These are phyloP conservation scores for Megathymus violae DNA, from an alignment of 1,140 invertebrate genomes.

Conservation along the genomic window DNA sequence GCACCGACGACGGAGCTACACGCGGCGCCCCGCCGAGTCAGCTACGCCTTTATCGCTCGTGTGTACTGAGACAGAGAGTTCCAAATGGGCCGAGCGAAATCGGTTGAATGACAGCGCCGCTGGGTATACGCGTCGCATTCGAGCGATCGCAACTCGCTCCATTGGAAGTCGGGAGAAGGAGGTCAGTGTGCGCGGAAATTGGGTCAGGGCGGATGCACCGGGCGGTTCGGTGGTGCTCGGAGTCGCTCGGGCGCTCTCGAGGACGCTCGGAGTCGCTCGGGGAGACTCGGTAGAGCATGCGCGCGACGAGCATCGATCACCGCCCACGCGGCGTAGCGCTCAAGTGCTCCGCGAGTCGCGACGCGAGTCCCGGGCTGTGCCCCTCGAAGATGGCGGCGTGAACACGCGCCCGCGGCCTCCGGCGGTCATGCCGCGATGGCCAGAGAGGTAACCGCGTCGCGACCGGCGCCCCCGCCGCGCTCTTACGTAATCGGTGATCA, in stretches of 20 bases:
- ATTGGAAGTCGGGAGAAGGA: conserved; percentile 58
- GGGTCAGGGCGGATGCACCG: conserved; percentile 72
- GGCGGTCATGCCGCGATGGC: conserved; percentile 84
- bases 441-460: too few species aligned
- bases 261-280: conserved; percentile 49
- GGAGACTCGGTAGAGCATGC: conserved; percentile 60
- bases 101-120: conserved; percentile 34
- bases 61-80: conserved; percentile 34
- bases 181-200: conserved; percentile 76
- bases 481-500: too few species aligned
- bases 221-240: conserved; percentile 42
- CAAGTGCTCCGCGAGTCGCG: conserved; percentile 67
- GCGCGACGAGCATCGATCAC: conserved; percentile 68
- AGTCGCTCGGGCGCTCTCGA: conserved; percentile 44
- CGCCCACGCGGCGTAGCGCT: conserved; percentile 74
- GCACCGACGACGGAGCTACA: conserved; percentile 15
- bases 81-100: conserved; percentile 35
- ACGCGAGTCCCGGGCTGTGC: conserved; percentile 72
- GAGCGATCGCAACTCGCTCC: conserved; percentile 53
- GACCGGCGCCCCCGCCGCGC: too few species aligned
- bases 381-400: conserved; percentile 79
- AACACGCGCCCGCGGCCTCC: conserved; percentile 80
- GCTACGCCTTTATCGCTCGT: conserved; percentile 31
- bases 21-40: conserved; percentile 3
- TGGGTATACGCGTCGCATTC: conserved; percentile 47